Percentiles rank a stretch among this genome's conserved stretches.
These are phyloP conservation scores for Brachionus asplanchnoidis DNA, from an alignment of 1,140 invertebrate genomes.

Conservation along the genomic window DNA sequence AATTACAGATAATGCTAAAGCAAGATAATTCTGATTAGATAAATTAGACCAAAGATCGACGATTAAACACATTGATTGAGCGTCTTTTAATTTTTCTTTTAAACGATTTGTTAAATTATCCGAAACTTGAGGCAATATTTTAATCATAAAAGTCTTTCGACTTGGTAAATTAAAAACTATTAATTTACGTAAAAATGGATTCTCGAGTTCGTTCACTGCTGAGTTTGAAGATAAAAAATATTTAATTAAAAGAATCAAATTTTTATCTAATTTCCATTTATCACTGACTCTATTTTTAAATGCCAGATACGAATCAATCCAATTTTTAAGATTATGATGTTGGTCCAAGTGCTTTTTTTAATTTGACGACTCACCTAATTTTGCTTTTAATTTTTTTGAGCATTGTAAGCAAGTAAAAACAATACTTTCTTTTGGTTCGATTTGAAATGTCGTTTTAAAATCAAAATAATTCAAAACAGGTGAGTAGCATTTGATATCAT, in stretches of 20 bases:
- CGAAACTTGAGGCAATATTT: not conserved
- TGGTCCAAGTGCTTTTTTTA: not conserved
- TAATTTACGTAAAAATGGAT: not conserved
- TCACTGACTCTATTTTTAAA: not conserved
- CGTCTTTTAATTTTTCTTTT: not conserved
- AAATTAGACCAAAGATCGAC: not conserved
- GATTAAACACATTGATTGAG: slow-evolving; percentile 2
- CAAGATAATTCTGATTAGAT: not conserved
- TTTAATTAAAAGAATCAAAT: not conserved
- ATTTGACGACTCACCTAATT: not conserved
- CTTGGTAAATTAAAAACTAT: not conserved
- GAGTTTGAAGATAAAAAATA: not conserved
- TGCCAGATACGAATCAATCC: not conserved
- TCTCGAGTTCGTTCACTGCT: not conserved
- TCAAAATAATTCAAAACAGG: not conserved
- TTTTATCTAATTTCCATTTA: not conserved
- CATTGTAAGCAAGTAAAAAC: not conserved
- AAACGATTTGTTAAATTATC: not conserved
- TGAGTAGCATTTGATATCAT: not conserved
- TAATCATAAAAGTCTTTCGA: not conserved
- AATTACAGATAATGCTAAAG: not conserved
- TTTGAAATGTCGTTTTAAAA: not conserved
- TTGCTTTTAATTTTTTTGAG: not conserved
- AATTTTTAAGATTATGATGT: not conserved
- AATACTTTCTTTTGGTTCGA: not conserved